Base-by-base conservation (phyloP, 2,797 vertebrate genomes). In the Astyanax mexicanus region DNA sequence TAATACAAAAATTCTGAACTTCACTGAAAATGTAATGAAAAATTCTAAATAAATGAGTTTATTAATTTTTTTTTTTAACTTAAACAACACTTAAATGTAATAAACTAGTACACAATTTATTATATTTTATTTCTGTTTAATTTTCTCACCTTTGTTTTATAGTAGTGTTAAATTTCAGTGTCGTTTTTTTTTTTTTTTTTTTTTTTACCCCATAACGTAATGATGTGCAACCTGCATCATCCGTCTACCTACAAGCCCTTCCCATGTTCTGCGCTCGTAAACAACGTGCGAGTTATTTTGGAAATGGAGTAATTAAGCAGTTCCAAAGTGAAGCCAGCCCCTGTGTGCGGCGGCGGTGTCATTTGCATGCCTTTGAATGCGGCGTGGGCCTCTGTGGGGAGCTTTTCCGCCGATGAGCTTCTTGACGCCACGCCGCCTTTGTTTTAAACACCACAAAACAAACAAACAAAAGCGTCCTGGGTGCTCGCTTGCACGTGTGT, bases 361-460 rank as follows among this genome's bases (percentile, higher is more conserved):
- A 94, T 94, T 94, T 93, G 93, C 92, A 94, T 94, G 92, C 91
- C 92, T 94, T 94, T 94, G 93, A 94, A 92, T 93, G 92, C 86
- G 86, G 87, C 61, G 45, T 32, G 19, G 90, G 92, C 91, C 91
- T 93, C 93, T 89, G 88, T 92, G 90, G 91, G 90, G 90, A 90
- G 17, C 38, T 87, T 91, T 92, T 85, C 86, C 90, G 91, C 90
- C 86, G 88, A 91, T 92, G 89, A 90, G 92, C 93, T 92, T 91
- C 90, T 91, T 91, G 89, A 89, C 87, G 87, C 90, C 87, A 87
- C 86, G 86, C 88, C 54, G 85, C 88, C 91, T 93, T 93, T 93
- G 89, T 94, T 93, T 93, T 90, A 92, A 92, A 91, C 90, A 89
- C 88, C 70, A 84, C 85, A 87, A 77, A 91, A 90, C 88, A 92